phyloP scores from a whole-genome alignment of 2,113 vertebrate species.

The Paramormyrops kingsleyae region DNA sequence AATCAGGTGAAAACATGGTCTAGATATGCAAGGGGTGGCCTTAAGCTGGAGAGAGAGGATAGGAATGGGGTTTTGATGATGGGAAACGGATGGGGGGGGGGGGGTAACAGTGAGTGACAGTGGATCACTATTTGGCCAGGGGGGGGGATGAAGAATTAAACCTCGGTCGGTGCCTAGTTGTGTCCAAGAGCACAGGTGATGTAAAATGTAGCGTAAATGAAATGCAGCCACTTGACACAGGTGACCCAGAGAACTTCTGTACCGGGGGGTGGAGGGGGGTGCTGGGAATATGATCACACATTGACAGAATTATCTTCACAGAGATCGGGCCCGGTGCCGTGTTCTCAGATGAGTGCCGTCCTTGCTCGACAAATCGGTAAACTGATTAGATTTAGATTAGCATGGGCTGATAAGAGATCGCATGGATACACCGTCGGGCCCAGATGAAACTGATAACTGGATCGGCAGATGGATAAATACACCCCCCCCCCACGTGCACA shows the following conservation, averaged over 20 bases:
- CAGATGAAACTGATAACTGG: conserved; percentile 49
- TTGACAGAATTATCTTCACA: conserved; percentile 59
- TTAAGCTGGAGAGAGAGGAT: not conserved
- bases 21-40: not conserved
- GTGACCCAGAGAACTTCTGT: conserved; percentile 45
- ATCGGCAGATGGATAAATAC: conserved; percentile 49
- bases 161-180: conserved; percentile 22
- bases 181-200: conserved; percentile 30
- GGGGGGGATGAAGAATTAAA: conserved; percentile 26
- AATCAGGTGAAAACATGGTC: not conserved
- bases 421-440: conserved; percentile 50
- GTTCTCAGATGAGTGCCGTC: conserved; percentile 37
- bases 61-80: not conserved
- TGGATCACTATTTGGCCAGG: conserved; percentile 29
- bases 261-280: conserved; percentile 41
- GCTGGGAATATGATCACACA: conserved; percentile 49
- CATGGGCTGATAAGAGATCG: conserved; percentile 49
- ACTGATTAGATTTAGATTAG: conserved; percentile 55
- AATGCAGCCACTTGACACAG: conserved; percentile 64
- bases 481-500: not conserved
- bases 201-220: conserved; percentile 46
- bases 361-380: conserved; percentile 50
- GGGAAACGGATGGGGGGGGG: conserved; percentile 18
- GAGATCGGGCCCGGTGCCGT: conserved; percentile 34
- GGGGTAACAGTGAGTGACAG: conserved; percentile 33